Evolutionary conservation across 2,113 vertebrate species (phyloP).

Genomic region (Phrynocephalus versicolor): DNA sequence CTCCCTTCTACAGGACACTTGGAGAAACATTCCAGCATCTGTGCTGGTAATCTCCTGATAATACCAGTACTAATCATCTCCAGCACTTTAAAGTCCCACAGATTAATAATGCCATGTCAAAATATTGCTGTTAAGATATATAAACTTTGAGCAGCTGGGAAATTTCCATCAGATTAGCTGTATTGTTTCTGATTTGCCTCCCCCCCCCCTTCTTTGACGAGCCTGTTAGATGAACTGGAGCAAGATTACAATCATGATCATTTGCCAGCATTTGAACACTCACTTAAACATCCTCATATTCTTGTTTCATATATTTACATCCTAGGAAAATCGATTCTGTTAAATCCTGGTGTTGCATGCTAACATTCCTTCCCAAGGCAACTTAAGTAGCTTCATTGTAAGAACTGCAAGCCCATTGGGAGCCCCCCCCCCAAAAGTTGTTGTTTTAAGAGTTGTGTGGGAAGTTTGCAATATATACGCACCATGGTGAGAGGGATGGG

Average conservation of each 20-base stretch:
- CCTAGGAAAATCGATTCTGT: slow-evolving; percentile 40
- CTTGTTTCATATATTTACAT: slow-evolving; percentile 37
- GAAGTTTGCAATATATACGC: slow-evolving; percentile 6
- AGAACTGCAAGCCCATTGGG: slow-evolving; percentile 18
- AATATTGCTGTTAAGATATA: slow-evolving; percentile 41
- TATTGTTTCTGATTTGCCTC: slow-evolving; percentile 54
- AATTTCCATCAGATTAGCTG: slow-evolving; percentile 2
- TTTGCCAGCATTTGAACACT: slow-evolving; percentile 36
- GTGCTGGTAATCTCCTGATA: neutral
- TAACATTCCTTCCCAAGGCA: slow-evolving; percentile 47
- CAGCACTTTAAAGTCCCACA: slow-evolving; percentile 18
- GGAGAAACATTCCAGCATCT: slow-evolving; percentile 26
- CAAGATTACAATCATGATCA: slow-evolving; percentile 47
- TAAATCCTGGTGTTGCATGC: slow-evolving; percentile 43
- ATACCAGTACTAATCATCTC: slow-evolving; percentile 24
- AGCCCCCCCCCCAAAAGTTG: slow-evolving; percentile 53
- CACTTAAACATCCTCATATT: slow-evolving; percentile 30
- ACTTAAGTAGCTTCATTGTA: slow-evolving; percentile 29
- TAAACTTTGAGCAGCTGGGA: slow-evolving; percentile 16
- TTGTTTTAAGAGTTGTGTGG: slow-evolving; percentile 8
- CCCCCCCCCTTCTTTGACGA: slow-evolving; percentile 48
- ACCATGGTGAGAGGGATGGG: neutral
- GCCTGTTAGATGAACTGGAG: slow-evolving; percentile 35
- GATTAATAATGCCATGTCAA: slow-evolving; percentile 36
- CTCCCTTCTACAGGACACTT: neutral